A percentile compares a stretch with the other conserved stretches of the same genome.
Evolutionary conservation across 92 coral and sea anemone species (phyloP).

Genomic region (Bergia sp.): DNA sequence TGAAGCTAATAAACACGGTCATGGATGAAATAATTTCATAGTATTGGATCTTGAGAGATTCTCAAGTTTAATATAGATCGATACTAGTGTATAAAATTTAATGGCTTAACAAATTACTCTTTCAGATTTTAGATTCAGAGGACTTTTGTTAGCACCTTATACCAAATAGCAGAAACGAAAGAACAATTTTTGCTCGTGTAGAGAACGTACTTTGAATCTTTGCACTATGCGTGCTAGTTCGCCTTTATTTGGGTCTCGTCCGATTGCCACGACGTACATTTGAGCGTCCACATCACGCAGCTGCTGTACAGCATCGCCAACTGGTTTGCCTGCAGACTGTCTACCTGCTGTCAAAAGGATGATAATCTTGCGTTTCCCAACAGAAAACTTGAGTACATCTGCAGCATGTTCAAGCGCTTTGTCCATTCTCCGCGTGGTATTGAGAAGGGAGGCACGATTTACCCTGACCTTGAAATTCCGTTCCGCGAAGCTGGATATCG

Average conservation of each 20-base stretch:
- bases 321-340: slow-evolving; percentile 54
- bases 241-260: slow-evolving; percentile 60
- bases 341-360: slow-evolving; percentile 72
- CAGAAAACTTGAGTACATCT: slow-evolving; percentile 27
- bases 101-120: no score
- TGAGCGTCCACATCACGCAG: slow-evolving; percentile 68
- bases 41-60: background rate
- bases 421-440: slow-evolving; percentile 64
- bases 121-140: no score
- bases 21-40: background rate
- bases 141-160: no score
- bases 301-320: slow-evolving; percentile 61
- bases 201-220: slow-evolving; percentile 2
- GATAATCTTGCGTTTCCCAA: slow-evolving; percentile 57
- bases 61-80: background rate
- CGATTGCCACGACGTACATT: slow-evolving; percentile 78
- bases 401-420: slow-evolving; percentile 58
- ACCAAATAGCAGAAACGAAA: no score
- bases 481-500: slow-evolving; percentile 48
- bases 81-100: background rate
- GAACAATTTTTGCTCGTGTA: background rate
- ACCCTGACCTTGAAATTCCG: slow-evolving; percentile 43
- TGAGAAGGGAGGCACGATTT: slow-evolving; percentile 31
- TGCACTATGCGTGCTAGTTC: slow-evolving; percentile 49
- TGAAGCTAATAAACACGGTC: no score